Evolutionary conservation across 2,113 vertebrate genomes (phyloP).

Genomic region (Tylochromis polylepis): DNA sequence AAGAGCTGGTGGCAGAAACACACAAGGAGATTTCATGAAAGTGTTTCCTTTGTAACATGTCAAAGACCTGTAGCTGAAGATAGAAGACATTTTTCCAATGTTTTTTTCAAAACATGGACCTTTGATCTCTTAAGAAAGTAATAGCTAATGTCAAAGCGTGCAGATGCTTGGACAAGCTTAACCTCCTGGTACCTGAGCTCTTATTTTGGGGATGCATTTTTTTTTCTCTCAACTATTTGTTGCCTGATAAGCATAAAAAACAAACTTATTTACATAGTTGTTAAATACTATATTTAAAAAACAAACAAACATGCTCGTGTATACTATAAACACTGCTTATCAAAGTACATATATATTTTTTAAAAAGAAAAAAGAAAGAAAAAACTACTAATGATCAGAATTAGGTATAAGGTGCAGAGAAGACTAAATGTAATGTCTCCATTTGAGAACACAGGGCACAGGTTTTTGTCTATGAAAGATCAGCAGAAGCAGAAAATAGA

Average conservation of each 20-base stretch:
- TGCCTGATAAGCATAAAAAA: not conserved
- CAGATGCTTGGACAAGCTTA: not conserved
- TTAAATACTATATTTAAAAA: not conserved
- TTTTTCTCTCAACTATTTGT: not conserved
- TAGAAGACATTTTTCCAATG: not conserved
- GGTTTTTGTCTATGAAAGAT: not conserved
- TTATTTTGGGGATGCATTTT: not conserved
- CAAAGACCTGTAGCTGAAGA: not conserved
- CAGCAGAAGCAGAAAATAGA: not conserved
- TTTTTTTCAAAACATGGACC: not conserved
- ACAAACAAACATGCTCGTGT: not conserved
- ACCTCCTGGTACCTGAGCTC: not conserved
- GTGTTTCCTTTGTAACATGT: not conserved
- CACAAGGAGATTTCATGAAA: not conserved
- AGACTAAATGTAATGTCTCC: not conserved
- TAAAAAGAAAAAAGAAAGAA: not conserved
- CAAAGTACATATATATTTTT: too few relatives aligned
- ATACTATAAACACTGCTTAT: not conserved
- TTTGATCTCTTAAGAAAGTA: not conserved
- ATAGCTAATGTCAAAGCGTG: not conserved
- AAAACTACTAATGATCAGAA: not conserved
- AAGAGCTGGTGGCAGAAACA: not conserved
- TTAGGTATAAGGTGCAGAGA: not conserved
- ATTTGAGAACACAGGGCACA: too few relatives aligned
- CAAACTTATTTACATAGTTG: not conserved